Base-by-base conservation (phyloP, 2,888 invertebrate genomes). In the Noctua fimbriata region DNA sequence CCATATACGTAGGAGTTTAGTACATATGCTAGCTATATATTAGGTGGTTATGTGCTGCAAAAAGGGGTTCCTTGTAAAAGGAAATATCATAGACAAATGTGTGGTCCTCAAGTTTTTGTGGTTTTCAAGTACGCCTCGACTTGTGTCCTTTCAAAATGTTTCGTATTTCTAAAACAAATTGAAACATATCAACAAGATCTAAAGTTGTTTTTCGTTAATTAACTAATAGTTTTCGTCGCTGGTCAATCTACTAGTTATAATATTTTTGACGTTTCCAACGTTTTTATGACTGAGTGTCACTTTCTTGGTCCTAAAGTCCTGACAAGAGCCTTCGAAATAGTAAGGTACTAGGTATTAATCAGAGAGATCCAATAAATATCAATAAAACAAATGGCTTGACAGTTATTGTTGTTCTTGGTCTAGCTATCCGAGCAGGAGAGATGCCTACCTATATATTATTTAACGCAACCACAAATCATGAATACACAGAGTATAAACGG, bases 1-100 rank as follows among this genome's bases (percentile, higher is more conserved):
- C 89, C 74, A 89, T 77, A 63, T 49, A 32, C 7, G 83, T 75
- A 63, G 63, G 63, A 87, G 65, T 84, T 79, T 60, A 47, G 55
- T 41, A 63, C 55, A 72, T 87, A 32, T 73, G 49, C 58, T 14
- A 44, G 63, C 18, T 71, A 66, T 9, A 21, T 73, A 74, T 52
- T 58, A 84, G 49, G 67, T 78, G 67, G 63, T 60, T 58, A 52
- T 73, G 63, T 65, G 9, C 41, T 9, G 18, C 14, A 44, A 70
- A 84, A 84, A 63, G 71, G 47, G 67, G 79, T 63, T 44, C 58
- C 58, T 65, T 73, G 70, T 84, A 47, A n/a, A 14, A 49, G 66
- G 65, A 76, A 63, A 65, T 52, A 49, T 44, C 36, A 44, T 60
- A 16, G 6, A 32, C 32, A 52, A 24, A 18, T 41, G 36, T 65